These are phyloP conservation scores for Phymatocera aterrima DNA, from an alignment of 2,888 invertebrate genomes.

Conservation along the genomic window DNA sequence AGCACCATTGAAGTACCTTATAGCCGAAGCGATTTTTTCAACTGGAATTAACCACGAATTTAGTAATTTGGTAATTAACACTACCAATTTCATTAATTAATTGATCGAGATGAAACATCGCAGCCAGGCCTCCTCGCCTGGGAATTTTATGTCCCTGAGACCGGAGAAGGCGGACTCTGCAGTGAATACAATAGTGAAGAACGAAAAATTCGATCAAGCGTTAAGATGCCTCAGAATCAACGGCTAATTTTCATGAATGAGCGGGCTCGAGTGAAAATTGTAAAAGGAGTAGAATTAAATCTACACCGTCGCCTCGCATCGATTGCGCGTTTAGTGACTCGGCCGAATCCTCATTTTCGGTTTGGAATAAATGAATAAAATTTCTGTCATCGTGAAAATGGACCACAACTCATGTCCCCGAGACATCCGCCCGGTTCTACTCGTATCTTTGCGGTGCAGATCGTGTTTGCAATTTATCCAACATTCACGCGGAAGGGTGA, in stretches of 20 bases:
- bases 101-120: conserved; percentile 15
- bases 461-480: conserved; percentile 42
- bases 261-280: not conserved
- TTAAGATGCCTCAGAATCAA: not conserved
- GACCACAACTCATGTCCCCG: conserved; percentile 7
- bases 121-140: not conserved
- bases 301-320: not conserved
- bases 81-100: conserved; percentile 50
- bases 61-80: conserved; percentile 49
- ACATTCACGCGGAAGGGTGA: conserved; percentile 36
- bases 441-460: conserved; percentile 33
- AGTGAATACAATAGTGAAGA: not conserved
- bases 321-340: not conserved
- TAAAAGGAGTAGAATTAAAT: conserved; percentile 4
- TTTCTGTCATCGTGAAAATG: conserved; percentile 8
- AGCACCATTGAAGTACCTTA: conserved; percentile 16
- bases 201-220: not conserved
- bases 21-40: not conserved
- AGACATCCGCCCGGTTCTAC: conserved; percentile 12
- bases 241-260: not conserved
- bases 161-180: not conserved
- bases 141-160: not conserved
- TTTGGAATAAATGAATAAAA: conserved; percentile 40
- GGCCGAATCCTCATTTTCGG: conserved; percentile 16
- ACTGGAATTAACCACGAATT: conserved; percentile 18